These are phyloP conservation scores for Ursus arctos DNA, from an alignment of 2,113 vertebrate species.

Conservation along the genomic window DNA sequence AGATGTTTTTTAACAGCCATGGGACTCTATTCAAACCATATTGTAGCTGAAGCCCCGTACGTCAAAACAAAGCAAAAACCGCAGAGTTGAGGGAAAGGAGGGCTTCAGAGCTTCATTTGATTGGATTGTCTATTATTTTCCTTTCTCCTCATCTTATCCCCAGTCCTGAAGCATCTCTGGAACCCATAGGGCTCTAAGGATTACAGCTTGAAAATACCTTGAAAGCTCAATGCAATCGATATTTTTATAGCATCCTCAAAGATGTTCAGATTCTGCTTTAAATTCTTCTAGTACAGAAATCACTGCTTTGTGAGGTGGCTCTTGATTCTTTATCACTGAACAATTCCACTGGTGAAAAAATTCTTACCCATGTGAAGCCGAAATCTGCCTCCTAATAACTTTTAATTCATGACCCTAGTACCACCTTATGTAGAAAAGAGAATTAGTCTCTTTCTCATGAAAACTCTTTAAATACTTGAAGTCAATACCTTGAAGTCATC, in stretches of 20 bases:
- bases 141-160: background rate
- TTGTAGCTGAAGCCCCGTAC: background rate
- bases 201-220: constrained; percentile 11
- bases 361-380: background rate
- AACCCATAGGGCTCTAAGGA: background rate
- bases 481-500: background rate
- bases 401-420: background rate
- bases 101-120: background rate
- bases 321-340: background rate
- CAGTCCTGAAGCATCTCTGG: background rate
- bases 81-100: background rate
- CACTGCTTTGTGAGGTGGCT: background rate
- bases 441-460: background rate
- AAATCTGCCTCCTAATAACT: background rate
- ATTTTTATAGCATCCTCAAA: background rate
- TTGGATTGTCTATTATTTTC: background rate
- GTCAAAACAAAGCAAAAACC: background rate
- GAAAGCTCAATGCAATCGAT: background rate
- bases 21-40: background rate
- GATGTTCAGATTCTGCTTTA: background rate
- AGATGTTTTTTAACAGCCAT: background rate
- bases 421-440: background rate
- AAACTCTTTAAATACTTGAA: background rate
- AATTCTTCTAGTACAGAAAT: background rate
- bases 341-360: background rate